Evolutionary conservation across 1,140 invertebrate genomes (phyloP).

Genomic region (Camponotus vicinus): DNA sequence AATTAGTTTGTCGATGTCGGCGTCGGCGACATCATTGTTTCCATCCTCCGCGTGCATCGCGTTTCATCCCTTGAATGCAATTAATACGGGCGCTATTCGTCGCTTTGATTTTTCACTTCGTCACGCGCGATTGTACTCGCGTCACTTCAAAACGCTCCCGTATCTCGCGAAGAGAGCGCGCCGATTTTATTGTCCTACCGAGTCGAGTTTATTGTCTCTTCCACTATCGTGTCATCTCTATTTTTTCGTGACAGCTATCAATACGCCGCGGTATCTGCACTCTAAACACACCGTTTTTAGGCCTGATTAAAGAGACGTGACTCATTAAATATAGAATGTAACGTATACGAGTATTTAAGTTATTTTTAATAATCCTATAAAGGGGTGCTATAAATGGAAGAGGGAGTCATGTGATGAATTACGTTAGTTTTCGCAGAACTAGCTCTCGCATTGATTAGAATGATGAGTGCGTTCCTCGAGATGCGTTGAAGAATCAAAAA

Average conservation of each 20-base stretch:
- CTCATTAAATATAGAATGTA: slow-evolving; percentile 51
- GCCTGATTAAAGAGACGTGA: slow-evolving; percentile 42
- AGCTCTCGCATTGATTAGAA: slow-evolving; percentile 22
- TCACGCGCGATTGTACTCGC: slow-evolving; percentile 12
- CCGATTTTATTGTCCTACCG: background rate
- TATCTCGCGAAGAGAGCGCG: too few species aligned
- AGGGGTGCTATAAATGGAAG: slow-evolving; percentile 58
- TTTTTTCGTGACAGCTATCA: background rate
- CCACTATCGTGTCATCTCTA: background rate
- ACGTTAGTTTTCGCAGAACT: slow-evolving; percentile 40
- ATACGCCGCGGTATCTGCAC: background rate
- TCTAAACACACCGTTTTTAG: slow-evolving; percentile 50
- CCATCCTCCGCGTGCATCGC: background rate
- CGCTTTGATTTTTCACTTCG: background rate
- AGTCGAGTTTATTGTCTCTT: background rate
- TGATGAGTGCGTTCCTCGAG: background rate
- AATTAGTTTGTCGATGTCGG: slow-evolving; percentile 53
- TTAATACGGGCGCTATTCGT: slow-evolving; percentile 6
- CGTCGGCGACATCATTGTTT: slow-evolving; percentile 20
- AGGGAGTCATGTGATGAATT: slow-evolving; percentile 50
- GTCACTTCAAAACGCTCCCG: background rate
- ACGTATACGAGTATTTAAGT: slow-evolving; percentile 54
- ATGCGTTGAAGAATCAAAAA: background rate
- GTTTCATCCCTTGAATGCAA: slow-evolving; percentile 7
- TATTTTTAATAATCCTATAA: slow-evolving; percentile 57